phyloP scores from a whole-genome alignment of 2,797 vertebrate genomes.

The Microctenopoma lineatum region DNA sequence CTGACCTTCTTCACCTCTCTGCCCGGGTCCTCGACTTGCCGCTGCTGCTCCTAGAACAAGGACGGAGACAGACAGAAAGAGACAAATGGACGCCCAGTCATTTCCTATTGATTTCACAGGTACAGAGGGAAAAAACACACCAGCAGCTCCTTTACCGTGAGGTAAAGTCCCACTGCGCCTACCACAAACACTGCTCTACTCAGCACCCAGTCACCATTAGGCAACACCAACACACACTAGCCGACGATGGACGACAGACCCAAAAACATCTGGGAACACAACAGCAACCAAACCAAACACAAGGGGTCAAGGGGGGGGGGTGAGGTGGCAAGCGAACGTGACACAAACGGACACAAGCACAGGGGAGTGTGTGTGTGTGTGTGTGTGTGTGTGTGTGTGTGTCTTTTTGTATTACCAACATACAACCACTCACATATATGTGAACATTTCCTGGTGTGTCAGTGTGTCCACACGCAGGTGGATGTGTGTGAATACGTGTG shows the following conservation, averaged over 20 bases:
- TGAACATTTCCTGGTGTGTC: background rate
- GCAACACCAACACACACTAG: conserved; percentile 35
- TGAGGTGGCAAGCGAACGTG: conserved; percentile 52
- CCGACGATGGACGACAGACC: conserved; percentile 36
- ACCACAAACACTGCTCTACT: conserved; percentile 28
- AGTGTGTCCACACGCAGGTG: conserved; percentile 7
- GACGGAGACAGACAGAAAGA: conserved; percentile 14
- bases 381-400: conserved; percentile 11
- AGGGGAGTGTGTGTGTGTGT: conserved; percentile 24
- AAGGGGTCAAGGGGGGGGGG: conserved; percentile 31
- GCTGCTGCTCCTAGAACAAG: conserved; percentile 80
- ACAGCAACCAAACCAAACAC: conserved; percentile 54
- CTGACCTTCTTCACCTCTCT: conserved; percentile 93
- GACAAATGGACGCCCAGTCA: conserved; percentile 16
- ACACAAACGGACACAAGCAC: conserved; percentile 54
- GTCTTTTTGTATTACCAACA: background rate
- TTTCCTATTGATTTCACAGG: background rate
- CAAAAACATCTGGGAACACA: conserved; percentile 33
- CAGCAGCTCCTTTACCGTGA: conserved; percentile 43
- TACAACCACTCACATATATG: background rate
- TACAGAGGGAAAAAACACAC: conserved; percentile 10
- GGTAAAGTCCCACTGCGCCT: conserved; percentile 13
- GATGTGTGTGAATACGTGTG: conserved; percentile 35
- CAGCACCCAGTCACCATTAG: conserved; percentile 25
- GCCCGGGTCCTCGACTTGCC: conserved; percentile 89